Evolutionary conservation across 1,140 invertebrate species (phyloP).

Genomic region (Heliconius nattereri): DNA sequence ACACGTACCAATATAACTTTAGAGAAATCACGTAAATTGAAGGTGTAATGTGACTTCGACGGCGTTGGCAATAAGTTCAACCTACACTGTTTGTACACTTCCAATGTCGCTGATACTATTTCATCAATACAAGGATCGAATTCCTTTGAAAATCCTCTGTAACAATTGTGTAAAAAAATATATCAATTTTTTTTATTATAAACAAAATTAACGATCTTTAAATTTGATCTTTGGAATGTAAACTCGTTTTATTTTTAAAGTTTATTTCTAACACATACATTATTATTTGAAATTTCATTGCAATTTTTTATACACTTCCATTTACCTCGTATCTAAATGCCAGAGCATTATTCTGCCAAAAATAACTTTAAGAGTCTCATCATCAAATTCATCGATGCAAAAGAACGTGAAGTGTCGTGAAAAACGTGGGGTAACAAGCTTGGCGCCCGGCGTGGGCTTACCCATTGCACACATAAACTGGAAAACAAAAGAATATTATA

Average conservation of each 20-base stretch:
- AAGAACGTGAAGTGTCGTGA: constrained; percentile 94
- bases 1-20: constrained; percentile 90
- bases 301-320: neutral
- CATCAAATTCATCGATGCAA: constrained; percentile 94
- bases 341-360: constrained; percentile 96
- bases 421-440: constrained; percentile 92
- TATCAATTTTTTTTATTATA: too few relatives aligned
- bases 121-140: constrained; percentile 96
- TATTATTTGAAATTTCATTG: neutral
- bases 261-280: neutral
- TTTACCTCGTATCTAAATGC: constrained; percentile 94
- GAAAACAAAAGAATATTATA: constrained; percentile 22
- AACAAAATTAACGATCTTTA: too few relatives aligned
- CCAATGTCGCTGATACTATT: constrained; percentile 92
- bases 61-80: constrained; percentile 93
- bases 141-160: constrained; percentile 95
- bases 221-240: too few relatives aligned
- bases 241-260: too few relatives aligned
- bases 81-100: constrained; percentile 93
- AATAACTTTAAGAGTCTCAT: constrained; percentile 91
- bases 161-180: constrained; percentile 25
- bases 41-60: constrained; percentile 95
- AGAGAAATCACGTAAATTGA: constrained; percentile 97
- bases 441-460: constrained; percentile 90
- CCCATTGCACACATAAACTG: constrained; percentile 94